A percentile compares a stretch with the other conserved stretches of the same genome.
These are phyloP conservation scores for Mellilla xanthometata DNA, from an alignment of 2,888 invertebrate genomes.

Conservation along the genomic window DNA sequence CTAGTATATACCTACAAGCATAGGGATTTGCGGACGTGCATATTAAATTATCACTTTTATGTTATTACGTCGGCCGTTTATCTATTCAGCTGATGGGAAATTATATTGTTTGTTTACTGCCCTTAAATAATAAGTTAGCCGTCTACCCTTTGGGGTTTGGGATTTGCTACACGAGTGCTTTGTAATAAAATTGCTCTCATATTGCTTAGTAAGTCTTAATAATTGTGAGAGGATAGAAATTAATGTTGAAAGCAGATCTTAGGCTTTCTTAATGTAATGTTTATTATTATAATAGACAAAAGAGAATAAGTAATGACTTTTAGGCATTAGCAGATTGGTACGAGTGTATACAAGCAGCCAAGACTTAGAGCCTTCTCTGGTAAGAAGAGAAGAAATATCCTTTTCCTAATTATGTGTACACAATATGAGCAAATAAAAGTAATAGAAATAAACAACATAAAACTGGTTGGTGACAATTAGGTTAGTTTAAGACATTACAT, in stretches of 20 bases:
- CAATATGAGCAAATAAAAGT: no score
- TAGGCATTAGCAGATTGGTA: no score
- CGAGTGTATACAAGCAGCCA: no score
- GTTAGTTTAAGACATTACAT: no score
- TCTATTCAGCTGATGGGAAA: constrained; percentile 18
- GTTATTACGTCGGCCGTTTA: constrained; percentile 23
- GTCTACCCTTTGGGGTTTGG: constrained; percentile 2
- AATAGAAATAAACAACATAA: no score
- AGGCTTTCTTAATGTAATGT: no score
- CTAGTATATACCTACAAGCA: constrained; percentile 37
- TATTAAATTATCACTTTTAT: constrained; percentile 60
- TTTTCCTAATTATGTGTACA: no score
- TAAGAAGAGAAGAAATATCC: no score
- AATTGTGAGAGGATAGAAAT: not conserved
- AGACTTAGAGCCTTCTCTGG: no score
- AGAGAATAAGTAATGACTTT: no score
- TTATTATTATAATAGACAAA: not conserved
- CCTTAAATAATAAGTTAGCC: constrained; percentile 14
- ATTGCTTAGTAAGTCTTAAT: not conserved
- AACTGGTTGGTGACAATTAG: no score
- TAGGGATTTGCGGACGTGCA: constrained; percentile 49
- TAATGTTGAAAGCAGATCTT: no score
- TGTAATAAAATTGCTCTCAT: not conserved
- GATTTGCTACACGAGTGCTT: constrained; percentile 1
- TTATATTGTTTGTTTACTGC: constrained; percentile 19